Evolutionary conservation across 2,888 invertebrate species (phyloP).

Genomic region (Ectemnius continuus): DNA sequence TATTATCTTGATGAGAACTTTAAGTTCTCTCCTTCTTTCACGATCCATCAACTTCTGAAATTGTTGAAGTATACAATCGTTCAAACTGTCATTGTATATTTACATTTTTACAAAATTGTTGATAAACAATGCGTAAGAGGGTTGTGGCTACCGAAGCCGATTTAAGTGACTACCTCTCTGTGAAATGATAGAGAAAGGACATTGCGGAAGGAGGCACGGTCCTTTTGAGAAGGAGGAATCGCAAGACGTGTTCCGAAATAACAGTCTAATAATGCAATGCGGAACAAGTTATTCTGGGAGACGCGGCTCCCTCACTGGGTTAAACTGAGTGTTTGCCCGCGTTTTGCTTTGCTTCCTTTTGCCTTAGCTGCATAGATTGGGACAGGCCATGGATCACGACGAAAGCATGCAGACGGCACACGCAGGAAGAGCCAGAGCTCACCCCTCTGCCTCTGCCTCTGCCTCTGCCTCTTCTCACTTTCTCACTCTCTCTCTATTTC

Average conservation of each 20-base stretch:
- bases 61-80: no score
- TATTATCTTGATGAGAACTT: no score
- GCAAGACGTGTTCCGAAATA: conserved; percentile 66
- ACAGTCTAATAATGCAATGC: conserved; percentile 76
- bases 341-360: conserved; percentile 70
- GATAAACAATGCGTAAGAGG: no score
- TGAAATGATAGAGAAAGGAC: no score
- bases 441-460: no score
- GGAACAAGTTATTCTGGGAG: conserved; percentile 76
- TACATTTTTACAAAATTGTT: no score
- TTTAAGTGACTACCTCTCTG: no score
- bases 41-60: no score
- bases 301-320: conserved; percentile 70
- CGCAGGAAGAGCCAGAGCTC: conserved; percentile 25
- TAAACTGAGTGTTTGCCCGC: conserved; percentile 69
- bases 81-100: no score
- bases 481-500: conserved; percentile 15
- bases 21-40: no score
- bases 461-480: no score
- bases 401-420: conserved; percentile 56
- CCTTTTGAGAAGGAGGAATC: conserved; percentile 50
- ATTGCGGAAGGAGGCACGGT: conserved; percentile 29
- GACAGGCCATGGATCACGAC: conserved; percentile 69
- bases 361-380: conserved; percentile 68
- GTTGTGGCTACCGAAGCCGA: no score